Evolutionary conservation across 2,113 vertebrate species (phyloP).

Genomic region (Aythya baeri): DNA sequence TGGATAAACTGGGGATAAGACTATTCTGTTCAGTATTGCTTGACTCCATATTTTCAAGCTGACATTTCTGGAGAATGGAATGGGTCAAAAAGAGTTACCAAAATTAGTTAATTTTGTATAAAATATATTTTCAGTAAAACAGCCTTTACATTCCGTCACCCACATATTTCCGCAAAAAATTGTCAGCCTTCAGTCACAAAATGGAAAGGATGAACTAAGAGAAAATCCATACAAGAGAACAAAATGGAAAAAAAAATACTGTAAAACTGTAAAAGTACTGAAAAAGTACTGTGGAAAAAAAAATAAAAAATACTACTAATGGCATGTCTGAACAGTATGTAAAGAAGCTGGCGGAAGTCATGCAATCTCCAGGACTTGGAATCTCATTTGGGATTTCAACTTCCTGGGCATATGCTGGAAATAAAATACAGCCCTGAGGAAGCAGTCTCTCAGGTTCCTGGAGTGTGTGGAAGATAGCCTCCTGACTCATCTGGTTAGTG

Average conservation of each 20-base stretch:
- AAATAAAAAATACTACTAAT: not conserved
- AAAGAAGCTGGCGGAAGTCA: not conserved
- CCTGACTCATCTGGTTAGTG: no score
- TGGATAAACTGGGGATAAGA: not conserved
- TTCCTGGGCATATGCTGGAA: no score
- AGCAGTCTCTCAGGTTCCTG: no score
- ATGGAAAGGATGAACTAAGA: not conserved
- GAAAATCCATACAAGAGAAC: not conserved
- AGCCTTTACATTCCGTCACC: not conserved
- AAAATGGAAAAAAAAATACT: not conserved
- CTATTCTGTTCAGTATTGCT: not conserved
- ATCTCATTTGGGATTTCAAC: no score
- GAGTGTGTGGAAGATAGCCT: no score
- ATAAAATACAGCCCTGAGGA: no score
- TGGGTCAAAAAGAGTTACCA: not conserved
- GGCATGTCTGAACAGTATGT: not conserved
- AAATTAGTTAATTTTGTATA: conserved; percentile 13
- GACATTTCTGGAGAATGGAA: not conserved
- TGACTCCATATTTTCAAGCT: conserved; percentile 8
- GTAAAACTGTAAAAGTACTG: no score
- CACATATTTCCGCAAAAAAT: not conserved
- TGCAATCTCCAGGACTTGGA: no score
- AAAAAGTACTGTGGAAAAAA: accelerated
- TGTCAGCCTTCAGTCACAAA: not conserved
- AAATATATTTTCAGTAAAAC: not conserved